Conservation (phyloP, 2,888 invertebrate species). For the Pseudanteris insignis region DNA sequence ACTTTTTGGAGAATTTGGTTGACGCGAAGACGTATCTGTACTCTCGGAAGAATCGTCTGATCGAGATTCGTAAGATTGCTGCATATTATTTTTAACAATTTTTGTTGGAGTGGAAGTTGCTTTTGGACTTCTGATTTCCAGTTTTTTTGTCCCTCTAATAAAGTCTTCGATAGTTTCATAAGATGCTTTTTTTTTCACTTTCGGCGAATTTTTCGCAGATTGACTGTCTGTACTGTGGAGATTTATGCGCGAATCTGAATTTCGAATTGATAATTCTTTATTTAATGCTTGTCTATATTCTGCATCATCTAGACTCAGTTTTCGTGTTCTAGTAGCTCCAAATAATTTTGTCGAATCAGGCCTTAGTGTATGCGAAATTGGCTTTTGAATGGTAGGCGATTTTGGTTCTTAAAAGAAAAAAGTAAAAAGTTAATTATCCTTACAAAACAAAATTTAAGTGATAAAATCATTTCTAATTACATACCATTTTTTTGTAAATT, state of each 20-base stretch:
- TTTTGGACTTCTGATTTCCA: slow-evolving; percentile 37
- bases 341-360: slow-evolving; percentile 34
- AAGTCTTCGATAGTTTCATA: slow-evolving; percentile 54
- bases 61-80: slow-evolving; percentile 44
- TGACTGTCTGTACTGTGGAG: slow-evolving; percentile 2
- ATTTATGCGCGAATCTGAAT: slow-evolving; percentile 20
- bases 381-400: slow-evolving; percentile 28
- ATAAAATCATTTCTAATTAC: too few relatives aligned
- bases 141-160: slow-evolving; percentile 23
- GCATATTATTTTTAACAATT: slow-evolving; percentile 36
- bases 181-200: slow-evolving; percentile 32
- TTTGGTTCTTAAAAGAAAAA: slow-evolving; percentile 18
- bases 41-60: slow-evolving; percentile 37
- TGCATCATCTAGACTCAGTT: slow-evolving; percentile 47
- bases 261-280: slow-evolving; percentile 19
- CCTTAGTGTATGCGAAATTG: slow-evolving; percentile 37
- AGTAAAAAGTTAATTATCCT: background rate
- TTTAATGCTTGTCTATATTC: slow-evolving; percentile 24
- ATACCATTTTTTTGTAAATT: slow-evolving; percentile 58
- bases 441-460: too few relatives aligned
- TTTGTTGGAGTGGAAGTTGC: slow-evolving; percentile 49
- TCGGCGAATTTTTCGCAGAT: slow-evolving; percentile 6
- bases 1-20: slow-evolving; percentile 53
- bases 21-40: slow-evolving; percentile 39
- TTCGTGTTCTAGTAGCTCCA: slow-evolving; percentile 46